phyloP scores from a whole-genome alignment of 1,140 invertebrate species.

The Parapsyche elsis region DNA sequence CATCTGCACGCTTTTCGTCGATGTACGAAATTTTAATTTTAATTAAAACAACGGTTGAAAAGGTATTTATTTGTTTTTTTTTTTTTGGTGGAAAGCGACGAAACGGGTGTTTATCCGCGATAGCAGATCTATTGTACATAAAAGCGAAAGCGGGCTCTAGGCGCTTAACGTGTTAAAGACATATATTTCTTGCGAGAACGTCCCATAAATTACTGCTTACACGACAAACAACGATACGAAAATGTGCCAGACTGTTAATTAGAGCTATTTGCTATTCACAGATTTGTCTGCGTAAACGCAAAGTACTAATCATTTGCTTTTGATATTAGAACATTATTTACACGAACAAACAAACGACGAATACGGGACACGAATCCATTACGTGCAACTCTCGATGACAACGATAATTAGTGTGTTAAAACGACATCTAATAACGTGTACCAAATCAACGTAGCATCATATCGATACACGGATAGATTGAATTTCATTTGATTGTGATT shows the following conservation, averaged over 20 bases:
- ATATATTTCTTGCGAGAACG: conserved; percentile 19
- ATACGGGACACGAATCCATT: neutral
- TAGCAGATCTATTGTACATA: conserved; percentile 8
- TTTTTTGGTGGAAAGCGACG: neutral
- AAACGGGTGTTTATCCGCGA: conserved; percentile 11
- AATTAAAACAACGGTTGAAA: neutral
- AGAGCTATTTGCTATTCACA: conserved; percentile 26
- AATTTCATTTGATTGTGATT: too few relatives aligned
- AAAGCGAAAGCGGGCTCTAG: neutral
- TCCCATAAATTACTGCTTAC: conserved; percentile 26
- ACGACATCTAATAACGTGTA: too few relatives aligned
- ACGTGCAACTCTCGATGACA: neutral
- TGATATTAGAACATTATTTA: conserved; percentile 31
- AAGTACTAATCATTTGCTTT: conserved; percentile 18
- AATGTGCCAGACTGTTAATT: conserved; percentile 28
- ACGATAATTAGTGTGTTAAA: too few relatives aligned
- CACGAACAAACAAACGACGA: neutral
- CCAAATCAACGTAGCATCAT: too few relatives aligned
- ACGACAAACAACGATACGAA: conserved; percentile 18
- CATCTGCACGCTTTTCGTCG: too few relatives aligned
- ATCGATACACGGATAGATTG: too few relatives aligned
- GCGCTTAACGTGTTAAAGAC: conserved; percentile 16
- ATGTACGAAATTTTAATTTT: too few relatives aligned
- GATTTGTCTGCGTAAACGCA: conserved; percentile 16
- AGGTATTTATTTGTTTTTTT: neutral